Base-by-base conservation (phyloP, 1,140 invertebrate genomes). In the Musca domestica region DNA sequence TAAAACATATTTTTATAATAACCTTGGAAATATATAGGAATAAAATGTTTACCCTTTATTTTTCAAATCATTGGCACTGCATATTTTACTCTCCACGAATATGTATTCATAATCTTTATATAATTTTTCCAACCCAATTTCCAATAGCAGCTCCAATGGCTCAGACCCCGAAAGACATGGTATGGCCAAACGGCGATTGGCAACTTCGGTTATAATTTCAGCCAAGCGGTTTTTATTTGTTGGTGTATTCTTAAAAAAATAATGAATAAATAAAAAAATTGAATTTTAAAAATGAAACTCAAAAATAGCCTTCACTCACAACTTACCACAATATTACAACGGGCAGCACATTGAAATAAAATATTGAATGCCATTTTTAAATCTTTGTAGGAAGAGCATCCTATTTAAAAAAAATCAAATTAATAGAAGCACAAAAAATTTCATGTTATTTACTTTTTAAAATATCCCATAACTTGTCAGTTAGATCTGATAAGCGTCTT, bases 51-150 rank as follows among this genome's bases (percentile, higher is more conserved):
- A 64, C 67, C 52, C 56, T 19, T 47, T 66, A 14, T 63, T 63
- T 34, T 73, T 77, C 9, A 81, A 69, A 25, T 75, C 67, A 64
- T 68, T 74, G 0, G 69, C 67, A 61, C 74, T 74, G 69, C 80
- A 80, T 17, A 82, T 56, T 69, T 81, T 82, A 52, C 80, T 81
- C 48, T 82, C 78, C 6, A 69, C 73, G 25, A 74, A 82, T 15
- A 82, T 81, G 12, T 73, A 81, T 63, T 81, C 78, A 27, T 81
- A 82, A 41, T 82, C 80, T 65, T 81, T 82, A 22, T 72, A 74
- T 4, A 78, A 51, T 64, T 82, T 82, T 63, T 81, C 78, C 46
- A 82, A 48, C 0, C 80, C 80, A 56, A 82, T 81, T 70, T 82
- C 80, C n/a, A 82, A 66, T 14, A 82, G 63, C 6, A 82, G 65